These are phyloP conservation scores for Simalia tracyae DNA, from an alignment of 2,797 vertebrate species.

Conservation along the genomic window DNA sequence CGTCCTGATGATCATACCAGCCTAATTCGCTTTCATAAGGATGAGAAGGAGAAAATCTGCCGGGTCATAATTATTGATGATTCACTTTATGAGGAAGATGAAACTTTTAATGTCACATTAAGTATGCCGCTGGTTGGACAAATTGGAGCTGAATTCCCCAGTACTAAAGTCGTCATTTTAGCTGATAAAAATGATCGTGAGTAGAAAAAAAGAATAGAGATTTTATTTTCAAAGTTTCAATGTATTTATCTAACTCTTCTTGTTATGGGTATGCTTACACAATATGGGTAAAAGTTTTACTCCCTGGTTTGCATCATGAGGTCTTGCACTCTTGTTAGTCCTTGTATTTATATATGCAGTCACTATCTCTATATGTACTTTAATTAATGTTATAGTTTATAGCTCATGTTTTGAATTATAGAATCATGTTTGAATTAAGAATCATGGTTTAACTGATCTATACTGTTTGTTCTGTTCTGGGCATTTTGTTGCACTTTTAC, in stretches of 20 bases:
- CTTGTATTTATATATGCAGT: neutral
- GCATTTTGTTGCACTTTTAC: neutral
- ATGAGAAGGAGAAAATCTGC: conserved; percentile 82
- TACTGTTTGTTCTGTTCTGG: neutral
- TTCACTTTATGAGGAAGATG: conserved; percentile 86
- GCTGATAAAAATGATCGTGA: conserved; percentile 84
- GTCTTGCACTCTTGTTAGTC: neutral
- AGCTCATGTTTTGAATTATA: neutral
- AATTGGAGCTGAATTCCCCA: conserved; percentile 78
- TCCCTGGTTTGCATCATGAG: neutral
- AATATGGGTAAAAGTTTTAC: neutral
- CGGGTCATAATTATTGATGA: conserved; percentile 84
- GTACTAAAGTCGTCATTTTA: conserved; percentile 78
- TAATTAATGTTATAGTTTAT: too few species aligned
- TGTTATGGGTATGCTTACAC: neutral
- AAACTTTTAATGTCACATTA: conserved; percentile 84
- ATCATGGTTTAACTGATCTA: neutral
- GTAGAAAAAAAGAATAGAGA: conserved; percentile 42
- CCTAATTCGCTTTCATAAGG: conserved; percentile 82
- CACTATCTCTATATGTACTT: neutral
- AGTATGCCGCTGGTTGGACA: conserved; percentile 83
- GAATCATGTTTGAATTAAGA: neutral
- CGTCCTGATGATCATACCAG: conserved; percentile 83
- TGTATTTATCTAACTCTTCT: neutral
- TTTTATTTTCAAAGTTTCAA: neutral